These are phyloP conservation scores for Puntigrus tetrazona DNA, from an alignment of 2,113 vertebrate species.

Conservation along the genomic window DNA sequence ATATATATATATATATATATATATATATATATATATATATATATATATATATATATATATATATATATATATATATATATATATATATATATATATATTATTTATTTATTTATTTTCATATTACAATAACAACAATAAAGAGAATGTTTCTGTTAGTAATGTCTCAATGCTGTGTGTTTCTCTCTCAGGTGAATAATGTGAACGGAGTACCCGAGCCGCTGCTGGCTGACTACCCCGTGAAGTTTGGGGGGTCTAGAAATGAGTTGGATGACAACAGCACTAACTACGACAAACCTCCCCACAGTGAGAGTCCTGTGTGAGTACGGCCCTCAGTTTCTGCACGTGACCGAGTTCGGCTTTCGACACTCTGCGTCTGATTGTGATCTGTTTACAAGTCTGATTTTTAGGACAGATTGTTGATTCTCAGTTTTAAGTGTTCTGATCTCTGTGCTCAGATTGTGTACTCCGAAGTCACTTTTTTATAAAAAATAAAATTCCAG, in stretches of 20 bases:
- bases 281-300: constrained; percentile 69
- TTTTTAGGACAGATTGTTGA: background rate
- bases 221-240: constrained; percentile 72
- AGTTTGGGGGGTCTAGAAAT: constrained; percentile 71
- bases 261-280: constrained; percentile 73
- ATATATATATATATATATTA: no score
- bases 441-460: background rate
- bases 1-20: no score
- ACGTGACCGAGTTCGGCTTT: background rate
- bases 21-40: no score
- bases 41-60: no score
- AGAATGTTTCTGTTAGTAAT: no score
- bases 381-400: background rate
- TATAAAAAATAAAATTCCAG: no score
- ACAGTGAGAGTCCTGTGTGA: constrained; percentile 66
- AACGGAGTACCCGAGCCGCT: constrained; percentile 61
- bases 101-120: no score
- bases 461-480: no score
- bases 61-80: no score
- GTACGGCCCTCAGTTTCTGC: constrained; percentile 44
- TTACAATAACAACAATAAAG: no score
- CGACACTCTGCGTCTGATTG: background rate
- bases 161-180: background rate
- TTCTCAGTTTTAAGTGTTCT: background rate
- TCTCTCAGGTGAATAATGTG: constrained; percentile 83